These are phyloP conservation scores for Drosophila algonquin DNA, from an alignment of 2,888 invertebrate genomes.

Conservation along the genomic window DNA sequence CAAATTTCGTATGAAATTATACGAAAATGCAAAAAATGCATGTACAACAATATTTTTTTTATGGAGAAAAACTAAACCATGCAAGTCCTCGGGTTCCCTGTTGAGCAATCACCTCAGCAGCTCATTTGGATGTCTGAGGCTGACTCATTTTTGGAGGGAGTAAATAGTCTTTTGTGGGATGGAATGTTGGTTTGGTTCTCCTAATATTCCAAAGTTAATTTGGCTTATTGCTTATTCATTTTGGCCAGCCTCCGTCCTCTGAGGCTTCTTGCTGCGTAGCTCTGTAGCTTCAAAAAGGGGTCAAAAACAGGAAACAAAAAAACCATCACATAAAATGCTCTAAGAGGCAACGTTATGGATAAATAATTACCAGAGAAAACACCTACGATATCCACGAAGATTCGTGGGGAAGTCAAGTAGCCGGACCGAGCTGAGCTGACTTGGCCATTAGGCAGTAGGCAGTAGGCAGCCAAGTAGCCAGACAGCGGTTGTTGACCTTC, in stretches of 20 bases:
- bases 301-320: constrained; percentile 19
- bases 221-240: constrained; percentile 68
- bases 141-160: constrained; percentile 26
- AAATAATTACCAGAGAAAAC: constrained; percentile 78
- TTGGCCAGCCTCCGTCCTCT: constrained; percentile 30
- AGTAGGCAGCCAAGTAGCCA: constrained; percentile 23
- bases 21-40: neutral
- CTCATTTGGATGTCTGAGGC: constrained; percentile 2
- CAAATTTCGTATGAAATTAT: no score
- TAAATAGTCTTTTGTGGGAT: constrained; percentile 19
- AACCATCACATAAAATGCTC: constrained; percentile 28
- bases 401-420: constrained; percentile 15
- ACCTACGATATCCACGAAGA: constrained; percentile 60
- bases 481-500: constrained; percentile 60
- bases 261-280: constrained; percentile 22
- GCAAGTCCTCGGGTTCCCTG: constrained; percentile 16
- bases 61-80: constrained; percentile 12
- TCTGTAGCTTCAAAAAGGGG: constrained; percentile 23
- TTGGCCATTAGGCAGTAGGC: constrained; percentile 25
- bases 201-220: constrained; percentile 60
- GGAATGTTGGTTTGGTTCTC: constrained; percentile 7
- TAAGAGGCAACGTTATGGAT: constrained; percentile 61
- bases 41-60: neutral
- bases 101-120: constrained; percentile 18
- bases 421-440: constrained; percentile 7